Evolutionary conservation across 2,888 invertebrate genomes (phyloP).

Genomic region (Lagria hirta): DNA sequence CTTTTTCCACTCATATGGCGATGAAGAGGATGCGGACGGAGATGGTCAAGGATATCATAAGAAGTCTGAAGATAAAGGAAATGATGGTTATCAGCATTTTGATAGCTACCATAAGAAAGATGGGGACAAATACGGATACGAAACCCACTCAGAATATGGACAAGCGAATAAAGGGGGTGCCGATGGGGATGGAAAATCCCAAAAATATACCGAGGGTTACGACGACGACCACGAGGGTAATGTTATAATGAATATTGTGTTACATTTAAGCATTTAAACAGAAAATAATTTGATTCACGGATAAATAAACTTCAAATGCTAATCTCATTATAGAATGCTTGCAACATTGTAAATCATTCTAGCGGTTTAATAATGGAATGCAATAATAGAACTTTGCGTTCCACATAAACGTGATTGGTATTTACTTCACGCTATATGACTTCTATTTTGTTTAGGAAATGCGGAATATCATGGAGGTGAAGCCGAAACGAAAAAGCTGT

Average conservation of each 20-base stretch:
- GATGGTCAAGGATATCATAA: conserved; percentile 65
- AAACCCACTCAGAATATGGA: conserved; percentile 68
- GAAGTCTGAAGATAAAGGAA: conserved; percentile 65
- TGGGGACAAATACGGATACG: conserved; percentile 72
- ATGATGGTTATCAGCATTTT: conserved; percentile 71
- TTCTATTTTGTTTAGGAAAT: conserved; percentile 1
- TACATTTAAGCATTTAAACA: no score
- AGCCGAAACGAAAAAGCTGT: conserved; percentile 39
- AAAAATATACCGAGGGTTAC: conserved; percentile 34
- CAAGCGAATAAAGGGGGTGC: conserved; percentile 52
- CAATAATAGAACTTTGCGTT: conserved; percentile 3
- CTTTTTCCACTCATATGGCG: conserved; percentile 64
- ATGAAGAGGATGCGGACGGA: conserved; percentile 57
- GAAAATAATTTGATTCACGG: conserved; percentile 11
- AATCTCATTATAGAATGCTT: conserved; percentile 7
- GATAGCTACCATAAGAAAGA: conserved; percentile 74
- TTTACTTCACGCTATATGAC: not conserved
- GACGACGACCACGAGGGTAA: no score
- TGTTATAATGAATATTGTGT: no score
- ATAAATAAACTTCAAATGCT: conserved; percentile 14
- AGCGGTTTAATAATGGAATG: conserved; percentile 10
- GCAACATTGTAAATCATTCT: conserved; percentile 5
- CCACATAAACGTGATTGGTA: not conserved
- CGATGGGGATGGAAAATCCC: conserved; percentile 51
- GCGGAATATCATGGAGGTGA: conserved; percentile 34